Percentiles rank a stretch among this genome's conserved stretches.
These are phyloP conservation scores for Thumatha senex DNA, from an alignment of 2,888 invertebrate species.

Conservation along the genomic window DNA sequence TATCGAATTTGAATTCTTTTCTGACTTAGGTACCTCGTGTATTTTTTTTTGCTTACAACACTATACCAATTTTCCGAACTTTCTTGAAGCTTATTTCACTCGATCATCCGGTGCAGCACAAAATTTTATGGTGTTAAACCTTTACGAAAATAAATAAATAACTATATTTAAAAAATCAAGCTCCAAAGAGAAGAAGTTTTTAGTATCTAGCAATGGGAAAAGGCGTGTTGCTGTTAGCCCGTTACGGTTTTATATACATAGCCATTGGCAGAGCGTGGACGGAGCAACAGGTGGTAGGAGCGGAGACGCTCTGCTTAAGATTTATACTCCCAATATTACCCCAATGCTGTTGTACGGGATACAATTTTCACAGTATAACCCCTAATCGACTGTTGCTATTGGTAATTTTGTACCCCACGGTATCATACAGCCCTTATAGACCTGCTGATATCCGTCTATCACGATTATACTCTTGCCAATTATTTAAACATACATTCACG, in stretches of 20 bases:
- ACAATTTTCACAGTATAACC: neutral
- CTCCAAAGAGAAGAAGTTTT: too few relatives aligned
- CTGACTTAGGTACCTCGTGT: too few relatives aligned
- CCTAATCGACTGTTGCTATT: neutral
- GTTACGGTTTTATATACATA: neutral
- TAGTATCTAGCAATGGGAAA: neutral
- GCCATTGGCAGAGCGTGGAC: neutral
- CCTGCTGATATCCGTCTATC: neutral
- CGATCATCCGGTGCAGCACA: too few relatives aligned
- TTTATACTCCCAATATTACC: neutral
- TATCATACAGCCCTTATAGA: neutral
- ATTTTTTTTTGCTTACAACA: too few relatives aligned
- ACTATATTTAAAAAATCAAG: too few relatives aligned
- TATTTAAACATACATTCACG: too few relatives aligned
- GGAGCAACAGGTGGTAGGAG: slow-evolving; percentile 4
- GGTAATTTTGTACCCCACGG: neutral
- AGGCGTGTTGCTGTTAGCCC: slow-evolving; percentile 5
- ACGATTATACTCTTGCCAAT: too few relatives aligned
- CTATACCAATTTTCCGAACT: too few relatives aligned
- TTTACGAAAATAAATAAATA: too few relatives aligned
- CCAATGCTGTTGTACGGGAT: neutral
- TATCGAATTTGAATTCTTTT: too few relatives aligned
- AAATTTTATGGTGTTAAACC: too few relatives aligned
- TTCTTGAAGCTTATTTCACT: too few relatives aligned
- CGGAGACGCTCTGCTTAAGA: neutral